Percentiles rank a stretch among this genome's conserved stretches.
Evolutionary conservation across 2,888 invertebrate species (phyloP).

Genomic region (Epirrhoe tristata): DNA sequence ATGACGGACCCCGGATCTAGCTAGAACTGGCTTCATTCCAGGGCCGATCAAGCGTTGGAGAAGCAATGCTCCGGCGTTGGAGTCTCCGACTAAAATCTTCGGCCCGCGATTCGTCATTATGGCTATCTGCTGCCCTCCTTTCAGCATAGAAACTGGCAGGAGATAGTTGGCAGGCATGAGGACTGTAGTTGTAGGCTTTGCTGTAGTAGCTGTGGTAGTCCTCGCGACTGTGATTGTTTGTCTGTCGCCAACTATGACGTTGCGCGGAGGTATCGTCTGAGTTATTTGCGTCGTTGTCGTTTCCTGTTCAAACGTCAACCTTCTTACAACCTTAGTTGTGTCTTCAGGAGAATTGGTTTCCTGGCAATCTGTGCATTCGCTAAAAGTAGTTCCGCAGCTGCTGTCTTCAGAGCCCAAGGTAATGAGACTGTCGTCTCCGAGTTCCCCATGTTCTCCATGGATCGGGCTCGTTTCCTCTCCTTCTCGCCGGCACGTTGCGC

Average conservation of each 20-base stretch:
- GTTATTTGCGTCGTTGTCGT: constrained; percentile 62
- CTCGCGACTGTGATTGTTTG: constrained; percentile 86
- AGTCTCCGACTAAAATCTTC: constrained; percentile 79
- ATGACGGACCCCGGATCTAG: constrained; percentile 85
- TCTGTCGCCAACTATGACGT: constrained; percentile 87
- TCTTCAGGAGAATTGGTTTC: constrained; percentile 86
- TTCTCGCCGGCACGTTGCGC: constrained; percentile 50
- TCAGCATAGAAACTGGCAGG: constrained; percentile 89
- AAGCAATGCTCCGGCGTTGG: constrained; percentile 87
- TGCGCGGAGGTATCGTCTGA: constrained; percentile 75
- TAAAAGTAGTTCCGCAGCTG: constrained; percentile 88
- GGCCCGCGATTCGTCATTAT: constrained; percentile 89
- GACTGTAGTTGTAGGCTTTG: constrained; percentile 87
- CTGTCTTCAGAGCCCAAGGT: constrained; percentile 92
- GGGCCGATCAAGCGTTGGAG: constrained; percentile 89
- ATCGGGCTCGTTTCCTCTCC: constrained; percentile 86
- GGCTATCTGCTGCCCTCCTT: constrained; percentile 89
- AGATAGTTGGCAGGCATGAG: constrained; percentile 90
- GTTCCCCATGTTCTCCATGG: constrained; percentile 31
- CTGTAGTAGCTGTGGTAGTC: constrained; percentile 76
- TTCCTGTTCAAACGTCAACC: constrained; percentile 79
- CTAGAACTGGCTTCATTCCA: constrained; percentile 82
- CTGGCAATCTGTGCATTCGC: constrained; percentile 79
- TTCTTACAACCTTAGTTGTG: constrained; percentile 76
- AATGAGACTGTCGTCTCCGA: constrained; percentile 88